Evolutionary conservation across 2,797 vertebrate genomes (phyloP), one percentile per base, ranked within the genome.

Genomic region (Protosalanx chinensis): DNA sequence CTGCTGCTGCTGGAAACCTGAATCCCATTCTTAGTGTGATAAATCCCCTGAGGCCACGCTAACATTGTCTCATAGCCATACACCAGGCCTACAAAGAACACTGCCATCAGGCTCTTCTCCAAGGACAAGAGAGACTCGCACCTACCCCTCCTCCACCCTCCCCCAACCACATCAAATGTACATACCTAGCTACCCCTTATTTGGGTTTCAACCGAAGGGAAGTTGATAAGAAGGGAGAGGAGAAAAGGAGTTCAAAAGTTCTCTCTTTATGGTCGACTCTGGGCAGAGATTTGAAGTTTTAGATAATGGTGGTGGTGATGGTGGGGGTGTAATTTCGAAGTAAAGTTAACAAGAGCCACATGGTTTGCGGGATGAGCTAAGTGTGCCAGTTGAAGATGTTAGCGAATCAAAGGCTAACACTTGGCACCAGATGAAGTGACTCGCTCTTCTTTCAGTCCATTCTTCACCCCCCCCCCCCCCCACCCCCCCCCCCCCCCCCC

Each of bases 391-490:
- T 68, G 3, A 20, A 33, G 60, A 71, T 65, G 60, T 79, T 74
- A 37, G 74, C 13, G 63, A 87, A 84, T 88, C 82, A 89, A 89
- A 88, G 77, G 82, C 84, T 60, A 80, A 60, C 68, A 73, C 2
- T 82, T 90, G 92, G 91, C 92, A 90, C 1, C 16, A 83, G 90
- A 92, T 92, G 72, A 92, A 90, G 85, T 84, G 67, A 6, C 0
- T 29, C 63, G 46, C 46, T 46, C 60, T 33, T 60, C 67, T 46
- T 32, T 62, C 29, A 57, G 60, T 65, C 56, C 66, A 68, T 79
- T 85, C 71, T 76, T 71, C 74, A 56, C 57, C 63, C 70, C 67
- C 57, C 33, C 73, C 72, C n/a, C n/a, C 77, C 73, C 70, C n/a
- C n/a, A n/a, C 63, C 70, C 67, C 57, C 63, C 70, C 67, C 57